phyloP scores from a whole-genome alignment of 2,113 vertebrate species.

The Apteryx owenii region DNA sequence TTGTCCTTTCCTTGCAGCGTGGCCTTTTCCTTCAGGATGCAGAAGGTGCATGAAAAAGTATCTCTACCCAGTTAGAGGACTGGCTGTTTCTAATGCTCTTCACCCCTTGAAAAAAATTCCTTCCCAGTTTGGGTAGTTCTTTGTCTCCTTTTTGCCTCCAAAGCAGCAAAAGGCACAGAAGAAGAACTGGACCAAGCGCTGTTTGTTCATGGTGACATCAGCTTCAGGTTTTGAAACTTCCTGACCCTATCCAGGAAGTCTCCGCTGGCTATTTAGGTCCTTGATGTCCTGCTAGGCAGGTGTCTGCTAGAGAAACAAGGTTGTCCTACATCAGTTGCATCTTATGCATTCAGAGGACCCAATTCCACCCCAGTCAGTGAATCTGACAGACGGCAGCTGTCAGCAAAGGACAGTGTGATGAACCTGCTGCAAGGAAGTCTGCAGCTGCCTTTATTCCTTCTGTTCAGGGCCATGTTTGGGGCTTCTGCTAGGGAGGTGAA shows the following conservation, averaged over 20 bases:
- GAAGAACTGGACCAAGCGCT: rapidly evolving
- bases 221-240: background rate
- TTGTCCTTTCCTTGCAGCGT: background rate
- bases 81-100: background rate
- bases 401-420: background rate
- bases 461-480: background rate
- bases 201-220: background rate
- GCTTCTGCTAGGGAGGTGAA: background rate
- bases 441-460: background rate
- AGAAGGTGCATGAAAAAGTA: background rate
- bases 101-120: background rate
- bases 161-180: background rate
- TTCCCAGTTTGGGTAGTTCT: background rate
- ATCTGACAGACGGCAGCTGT: background rate
- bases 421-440: background rate
- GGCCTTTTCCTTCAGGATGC: background rate
- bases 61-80: background rate
- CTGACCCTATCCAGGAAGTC: background rate
- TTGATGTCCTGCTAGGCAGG: background rate
- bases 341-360: background rate
- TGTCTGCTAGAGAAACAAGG: background rate
- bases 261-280: background rate
- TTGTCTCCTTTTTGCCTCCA: background rate
- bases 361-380: background rate
- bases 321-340: background rate